A percentile compares a stretch with the other conserved stretches of the same genome.
Conservation (phyloP, 2,888 invertebrate genomes). For the Mythimna impura region DNA sequence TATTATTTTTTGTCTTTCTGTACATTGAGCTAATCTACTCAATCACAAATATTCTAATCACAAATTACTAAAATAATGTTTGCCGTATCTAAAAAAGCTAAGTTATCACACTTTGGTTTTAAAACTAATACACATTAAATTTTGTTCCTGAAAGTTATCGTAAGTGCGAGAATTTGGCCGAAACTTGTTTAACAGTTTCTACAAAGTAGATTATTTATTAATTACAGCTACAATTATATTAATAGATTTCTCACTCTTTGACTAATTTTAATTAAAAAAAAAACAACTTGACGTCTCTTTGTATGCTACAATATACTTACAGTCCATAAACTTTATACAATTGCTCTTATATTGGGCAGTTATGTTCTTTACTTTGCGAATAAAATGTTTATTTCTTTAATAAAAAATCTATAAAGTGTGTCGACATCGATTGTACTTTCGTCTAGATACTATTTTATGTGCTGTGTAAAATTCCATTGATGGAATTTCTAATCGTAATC, state of each 20-base stretch:
- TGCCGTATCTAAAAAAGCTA: slow-evolving; percentile 69
- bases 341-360: slow-evolving; percentile 38
- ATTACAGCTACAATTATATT: slow-evolving; percentile 45
- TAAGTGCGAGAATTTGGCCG: slow-evolving; percentile 61
- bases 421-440: slow-evolving; percentile 27
- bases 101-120: slow-evolving; percentile 77
- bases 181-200: slow-evolving; percentile 52
- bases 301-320: slow-evolving; percentile 39
- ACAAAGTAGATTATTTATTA: slow-evolving; percentile 31
- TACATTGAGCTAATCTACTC: slow-evolving; percentile 73
- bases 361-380: slow-evolving; percentile 21
- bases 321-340: slow-evolving; percentile 43
- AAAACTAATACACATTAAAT: slow-evolving; percentile 62
- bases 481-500: slow-evolving; percentile 17
- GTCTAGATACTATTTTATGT: slow-evolving; percentile 30
- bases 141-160: slow-evolving; percentile 37
- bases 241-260: slow-evolving; percentile 74
- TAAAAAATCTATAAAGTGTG: slow-evolving; percentile 32
- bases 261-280: slow-evolving; percentile 58
- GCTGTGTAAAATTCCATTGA: slow-evolving; percentile 22
- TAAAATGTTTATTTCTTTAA: slow-evolving; percentile 18
- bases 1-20: slow-evolving; percentile 71
- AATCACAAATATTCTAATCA: slow-evolving; percentile 65
- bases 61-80: slow-evolving; percentile 60
- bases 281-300: slow-evolving; percentile 18